These are phyloP conservation scores for Hippopotamus amphibius DNA, from an alignment of 2,113 vertebrate genomes.

Conservation along the genomic window DNA sequence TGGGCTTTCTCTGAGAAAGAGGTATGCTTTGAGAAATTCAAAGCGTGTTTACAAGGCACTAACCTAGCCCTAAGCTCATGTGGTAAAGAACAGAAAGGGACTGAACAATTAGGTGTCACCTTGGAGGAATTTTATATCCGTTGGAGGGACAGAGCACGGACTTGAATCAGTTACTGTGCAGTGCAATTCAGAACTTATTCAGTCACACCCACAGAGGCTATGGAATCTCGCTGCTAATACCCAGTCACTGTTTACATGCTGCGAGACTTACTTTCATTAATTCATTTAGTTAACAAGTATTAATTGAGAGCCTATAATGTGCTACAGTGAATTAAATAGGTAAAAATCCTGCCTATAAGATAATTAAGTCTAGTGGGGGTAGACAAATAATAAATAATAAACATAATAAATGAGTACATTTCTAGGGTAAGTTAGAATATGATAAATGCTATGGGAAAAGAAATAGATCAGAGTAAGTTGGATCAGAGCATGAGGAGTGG, in stretches of 20 bases:
- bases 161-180: background rate
- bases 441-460: background rate
- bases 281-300: background rate
- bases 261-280: background rate
- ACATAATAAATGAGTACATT: background rate
- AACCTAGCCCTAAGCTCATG: background rate
- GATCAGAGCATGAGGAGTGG: background rate
- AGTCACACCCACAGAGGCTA: accelerated
- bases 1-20: background rate
- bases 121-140: background rate
- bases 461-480: background rate
- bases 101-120: background rate
- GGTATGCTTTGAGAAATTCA: background rate
- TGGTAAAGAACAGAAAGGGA: background rate
- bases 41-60: background rate
- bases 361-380: background rate
- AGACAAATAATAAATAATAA: background rate
- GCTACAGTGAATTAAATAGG: background rate
- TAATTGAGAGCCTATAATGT: background rate
- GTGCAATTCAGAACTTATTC: background rate
- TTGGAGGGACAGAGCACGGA: background rate
- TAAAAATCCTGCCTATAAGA: background rate
- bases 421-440: background rate
- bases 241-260: background rate
- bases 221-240: background rate